These are phyloP conservation scores for Idaea aversata DNA, from an alignment of 2,888 invertebrate genomes.

Conservation along the genomic window DNA sequence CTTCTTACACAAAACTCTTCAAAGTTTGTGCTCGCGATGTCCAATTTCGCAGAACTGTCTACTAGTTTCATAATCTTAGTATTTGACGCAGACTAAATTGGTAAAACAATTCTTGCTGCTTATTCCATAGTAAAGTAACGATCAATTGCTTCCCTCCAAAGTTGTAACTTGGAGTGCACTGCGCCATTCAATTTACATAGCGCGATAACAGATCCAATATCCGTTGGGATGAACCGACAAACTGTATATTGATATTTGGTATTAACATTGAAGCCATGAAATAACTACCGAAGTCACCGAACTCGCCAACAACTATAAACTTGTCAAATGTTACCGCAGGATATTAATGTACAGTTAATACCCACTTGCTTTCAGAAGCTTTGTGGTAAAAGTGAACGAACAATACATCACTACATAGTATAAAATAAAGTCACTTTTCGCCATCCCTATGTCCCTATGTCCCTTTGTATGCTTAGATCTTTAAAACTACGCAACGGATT, in stretches of 20 bases:
- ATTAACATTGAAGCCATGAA: constrained; percentile 8
- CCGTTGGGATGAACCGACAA: constrained; percentile 37
- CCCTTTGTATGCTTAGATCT: too few relatives aligned
- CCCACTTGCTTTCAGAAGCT: too few relatives aligned
- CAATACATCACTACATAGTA: too few relatives aligned
- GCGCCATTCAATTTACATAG: constrained; percentile 62
- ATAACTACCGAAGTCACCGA: constrained; percentile 2
- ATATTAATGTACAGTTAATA: too few relatives aligned
- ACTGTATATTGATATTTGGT: constrained; percentile 29
- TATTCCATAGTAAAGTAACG: constrained; percentile 36
- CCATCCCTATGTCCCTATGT: too few relatives aligned
- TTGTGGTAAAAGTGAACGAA: too few relatives aligned
- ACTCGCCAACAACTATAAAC: not conserved
- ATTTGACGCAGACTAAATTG: not conserved
- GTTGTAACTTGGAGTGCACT: constrained; percentile 50
- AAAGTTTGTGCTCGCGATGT: too few relatives aligned
- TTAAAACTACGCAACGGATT: too few relatives aligned
- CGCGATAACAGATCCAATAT: constrained; percentile 51
- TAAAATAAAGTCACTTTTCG: too few relatives aligned
- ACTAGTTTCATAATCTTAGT: too few relatives aligned
- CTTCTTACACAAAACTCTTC: too few relatives aligned
- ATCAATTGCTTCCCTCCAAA: constrained; percentile 47
- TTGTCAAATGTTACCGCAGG: not conserved
- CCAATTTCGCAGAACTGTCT: too few relatives aligned
- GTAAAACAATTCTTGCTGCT: constrained; percentile 29